Conservation (phyloP, 2,888 invertebrate genomes). For the Drosophila anomalata region DNA sequence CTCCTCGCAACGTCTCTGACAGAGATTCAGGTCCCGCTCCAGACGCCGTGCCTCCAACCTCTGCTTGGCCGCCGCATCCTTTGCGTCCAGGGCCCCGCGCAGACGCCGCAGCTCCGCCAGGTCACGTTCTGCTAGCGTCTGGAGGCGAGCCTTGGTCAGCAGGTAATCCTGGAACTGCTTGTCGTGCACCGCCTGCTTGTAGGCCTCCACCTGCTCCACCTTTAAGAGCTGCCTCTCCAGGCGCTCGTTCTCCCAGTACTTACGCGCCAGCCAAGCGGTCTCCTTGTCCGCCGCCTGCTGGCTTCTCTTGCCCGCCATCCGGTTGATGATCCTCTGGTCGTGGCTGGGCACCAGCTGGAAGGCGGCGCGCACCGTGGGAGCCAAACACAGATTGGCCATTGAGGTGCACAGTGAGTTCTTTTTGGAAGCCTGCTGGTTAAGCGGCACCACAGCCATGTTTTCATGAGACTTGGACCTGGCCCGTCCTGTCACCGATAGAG, state of each 20-base stretch:
- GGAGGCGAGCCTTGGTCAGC: constrained; percentile 80
- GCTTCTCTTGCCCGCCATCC: constrained; percentile 83
- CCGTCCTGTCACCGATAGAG: constrained; percentile 60
- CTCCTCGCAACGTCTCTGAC: constrained; percentile 81
- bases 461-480: constrained; percentile 58
- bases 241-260: constrained; percentile 84
- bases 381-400: constrained; percentile 82
- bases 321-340: constrained; percentile 83
- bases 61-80: constrained; percentile 78
- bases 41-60: constrained; percentile 78
- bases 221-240: constrained; percentile 82
- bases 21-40: constrained; percentile 76
- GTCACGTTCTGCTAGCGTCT: constrained; percentile 81
- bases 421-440: constrained; percentile 15
- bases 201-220: constrained; percentile 82
- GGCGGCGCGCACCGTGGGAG: constrained; percentile 79
- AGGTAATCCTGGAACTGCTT: constrained; percentile 83
- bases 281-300: constrained; percentile 80
- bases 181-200: constrained; percentile 79
- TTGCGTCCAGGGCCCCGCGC: constrained; percentile 76
- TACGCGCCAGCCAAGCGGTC: constrained; percentile 83
- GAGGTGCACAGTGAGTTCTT: constrained; percentile 71
- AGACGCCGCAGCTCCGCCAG: constrained; percentile 78
- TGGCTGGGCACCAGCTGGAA: constrained; percentile 81
- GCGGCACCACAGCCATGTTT: constrained; percentile 51